Base-by-base conservation (phyloP, 2,888 invertebrate genomes). In the Dynastes maya region DNA sequence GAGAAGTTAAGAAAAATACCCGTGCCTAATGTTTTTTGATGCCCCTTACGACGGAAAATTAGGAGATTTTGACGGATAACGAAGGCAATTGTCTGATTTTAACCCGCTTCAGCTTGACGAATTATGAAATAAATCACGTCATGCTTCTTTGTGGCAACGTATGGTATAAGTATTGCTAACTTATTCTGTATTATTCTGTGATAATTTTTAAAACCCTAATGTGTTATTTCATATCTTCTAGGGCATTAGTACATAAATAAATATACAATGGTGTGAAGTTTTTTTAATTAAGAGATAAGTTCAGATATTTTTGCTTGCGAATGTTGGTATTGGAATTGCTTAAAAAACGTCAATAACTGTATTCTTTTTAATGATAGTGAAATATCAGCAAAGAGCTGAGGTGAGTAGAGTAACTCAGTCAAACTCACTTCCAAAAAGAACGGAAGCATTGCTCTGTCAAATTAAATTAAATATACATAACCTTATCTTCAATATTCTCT, bases 111-210 rank as follows among this genome's bases (percentile, higher is more conserved):
- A 22, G 61, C 61, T 61, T 61, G 11, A 32, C 32, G 32, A 32
- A 32, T 32, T 32, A 32, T 5, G 5, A 32, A 32, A 32, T 32
- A 32, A 32, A 32, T 32, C 3, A 32, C 32, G 32, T 32, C 32
- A 32, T 3, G 32, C 32, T 32, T 32, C 3, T 32, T 32, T 32
- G 32, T 32, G 32, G 32, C 2, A 61, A 61, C 27, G 29, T 27
- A 22, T 16, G 11, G 6, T 27, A 9, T 58, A 58, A 58, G 16
- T 58, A 58, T 58, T 27, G 58, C 58, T 58, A 27, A 67, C 67
- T 67, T 45, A 67, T 72, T 72, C 72, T 72, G 37, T 72, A 61
- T 72, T 72, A 72, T 72, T 72, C 72, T 72, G 72, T 72, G 72
- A 72, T 72, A 72, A 58, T 72, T 72, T 72, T 16, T 72, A 58